phyloP scores from a whole-genome alignment of 2,797 vertebrate genomes.

The Schizopygopsis pylzovi region DNA sequence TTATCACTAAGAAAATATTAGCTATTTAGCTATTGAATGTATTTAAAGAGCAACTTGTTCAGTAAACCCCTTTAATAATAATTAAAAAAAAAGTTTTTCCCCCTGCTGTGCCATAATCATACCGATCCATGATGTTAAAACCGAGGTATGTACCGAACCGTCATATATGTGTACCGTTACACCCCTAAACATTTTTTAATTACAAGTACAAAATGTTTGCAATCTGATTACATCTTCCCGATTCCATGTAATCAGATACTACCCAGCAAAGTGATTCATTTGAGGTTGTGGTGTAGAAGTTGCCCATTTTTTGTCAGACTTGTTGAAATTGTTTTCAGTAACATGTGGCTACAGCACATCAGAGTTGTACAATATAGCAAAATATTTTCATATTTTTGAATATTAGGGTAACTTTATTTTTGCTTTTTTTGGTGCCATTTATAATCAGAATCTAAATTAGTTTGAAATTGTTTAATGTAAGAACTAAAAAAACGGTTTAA shows the following conservation, averaged over 20 bases:
- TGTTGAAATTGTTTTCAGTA: background rate
- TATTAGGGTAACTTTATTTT: background rate
- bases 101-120: too few species aligned
- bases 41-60: too few species aligned
- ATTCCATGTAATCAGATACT: background rate
- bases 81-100: too few species aligned
- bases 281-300: conserved; percentile 3
- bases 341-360: background rate
- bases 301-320: background rate
- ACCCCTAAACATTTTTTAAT: too few species aligned
- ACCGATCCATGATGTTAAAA: too few species aligned
- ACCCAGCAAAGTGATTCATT: conserved; percentile 26
- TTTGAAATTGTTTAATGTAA: background rate
- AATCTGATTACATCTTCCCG: too few species aligned
- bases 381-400: background rate
- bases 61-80: too few species aligned
- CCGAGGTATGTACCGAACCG: too few species aligned
- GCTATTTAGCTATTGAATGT: too few species aligned
- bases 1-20: too few species aligned
- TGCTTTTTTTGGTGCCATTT: background rate
- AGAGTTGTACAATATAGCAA: background rate
- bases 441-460: too few species aligned
- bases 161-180: too few species aligned
- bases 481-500: background rate
- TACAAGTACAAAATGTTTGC: background rate